Base-by-base conservation (phyloP, 92 coral and sea anemone species). In the Hydrozoanthus gracilis region DNA sequence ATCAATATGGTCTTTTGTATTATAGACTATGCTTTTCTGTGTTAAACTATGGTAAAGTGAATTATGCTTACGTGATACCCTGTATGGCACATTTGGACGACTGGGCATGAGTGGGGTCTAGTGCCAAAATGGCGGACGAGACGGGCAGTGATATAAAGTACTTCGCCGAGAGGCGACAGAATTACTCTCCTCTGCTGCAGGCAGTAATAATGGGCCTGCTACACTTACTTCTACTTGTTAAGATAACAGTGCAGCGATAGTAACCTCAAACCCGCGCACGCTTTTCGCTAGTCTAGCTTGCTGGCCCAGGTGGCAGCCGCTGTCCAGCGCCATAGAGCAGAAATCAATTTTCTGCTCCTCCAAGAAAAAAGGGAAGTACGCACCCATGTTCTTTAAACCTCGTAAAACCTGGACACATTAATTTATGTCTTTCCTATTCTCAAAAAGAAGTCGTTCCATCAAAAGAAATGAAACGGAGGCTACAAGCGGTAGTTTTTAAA, bases 251-350 rank as follows among this genome's bases (percentile, higher is more conserved):
- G 45, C 44, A 14, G 77, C 45, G 44, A 72, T 48, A 72, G 12
- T 72, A 14, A 20, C 77, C 48, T 14, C 77, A 6, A 72, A 72
- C 50, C 77, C 3, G 77, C 77, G 77, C 77, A 72, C 77, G 6
- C 77, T 72, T 72, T 72, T 72, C 77, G 45, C 44, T 72, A 20
- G 35, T n/a, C 44, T 72, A 5, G 48, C 7, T 4, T 20, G 77
- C 4, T 72, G 77, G 77, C 12, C 77, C 77, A 35, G 77, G 77
- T 72, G 12, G 77, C 50, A 72, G 77, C 77, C 77, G 45, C 77
- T 48, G 77, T 72, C 77, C 77, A 72, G 77, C 77, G 77, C 77
- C 77, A 72, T 48, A 72, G 4, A 72, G 77, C 44, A 72, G 39
- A 27, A 27, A 27, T 27, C 39, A 27, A 2, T 27, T 27, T 27